Evolutionary conservation across 2,113 vertebrate species (phyloP).

Genomic region (Pedionomus torquatus): DNA sequence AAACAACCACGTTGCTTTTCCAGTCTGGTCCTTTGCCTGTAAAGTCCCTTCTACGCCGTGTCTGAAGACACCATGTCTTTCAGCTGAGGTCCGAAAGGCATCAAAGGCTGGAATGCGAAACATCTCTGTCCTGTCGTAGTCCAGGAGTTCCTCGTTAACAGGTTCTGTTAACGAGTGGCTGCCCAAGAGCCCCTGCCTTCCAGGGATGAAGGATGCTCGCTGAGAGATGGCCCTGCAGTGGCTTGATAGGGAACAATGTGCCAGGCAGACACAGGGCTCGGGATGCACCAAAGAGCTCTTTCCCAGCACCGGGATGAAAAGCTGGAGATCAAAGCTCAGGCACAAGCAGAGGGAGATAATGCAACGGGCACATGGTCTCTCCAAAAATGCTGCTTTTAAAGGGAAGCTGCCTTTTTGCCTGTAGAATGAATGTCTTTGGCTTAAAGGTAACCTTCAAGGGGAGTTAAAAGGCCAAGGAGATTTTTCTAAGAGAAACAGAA

Average conservation of each 20-base stretch:
- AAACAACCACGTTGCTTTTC: rapidly evolving
- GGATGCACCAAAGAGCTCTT: background rate
- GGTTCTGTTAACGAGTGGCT: conserved; percentile 71
- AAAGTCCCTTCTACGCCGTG: background rate
- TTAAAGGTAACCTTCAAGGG: background rate
- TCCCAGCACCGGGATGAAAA: conserved; percentile 2
- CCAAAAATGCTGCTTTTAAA: background rate
- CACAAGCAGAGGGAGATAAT: background rate
- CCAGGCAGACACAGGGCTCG: background rate
- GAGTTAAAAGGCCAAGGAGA: background rate
- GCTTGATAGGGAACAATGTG: background rate
- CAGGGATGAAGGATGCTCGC: background rate
- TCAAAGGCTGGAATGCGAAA: conserved; percentile 76
- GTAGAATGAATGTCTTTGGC: rapidly evolving
- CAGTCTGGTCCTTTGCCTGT: background rate
- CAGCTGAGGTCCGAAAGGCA: conserved; percentile 43
- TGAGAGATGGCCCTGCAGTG: conserved; percentile 55
- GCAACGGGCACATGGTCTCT: background rate
- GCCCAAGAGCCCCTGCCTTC: background rate
- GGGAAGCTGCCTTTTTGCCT: background rate
- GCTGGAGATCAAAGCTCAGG: conserved; percentile 46
- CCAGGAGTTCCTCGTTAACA: conserved; percentile 68
- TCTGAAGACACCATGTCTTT: background rate
- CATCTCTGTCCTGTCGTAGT: conserved; percentile 40
- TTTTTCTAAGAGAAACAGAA: background rate